phyloP scores from a whole-genome alignment of 2,888 invertebrate genomes.

The Dione juno region DNA sequence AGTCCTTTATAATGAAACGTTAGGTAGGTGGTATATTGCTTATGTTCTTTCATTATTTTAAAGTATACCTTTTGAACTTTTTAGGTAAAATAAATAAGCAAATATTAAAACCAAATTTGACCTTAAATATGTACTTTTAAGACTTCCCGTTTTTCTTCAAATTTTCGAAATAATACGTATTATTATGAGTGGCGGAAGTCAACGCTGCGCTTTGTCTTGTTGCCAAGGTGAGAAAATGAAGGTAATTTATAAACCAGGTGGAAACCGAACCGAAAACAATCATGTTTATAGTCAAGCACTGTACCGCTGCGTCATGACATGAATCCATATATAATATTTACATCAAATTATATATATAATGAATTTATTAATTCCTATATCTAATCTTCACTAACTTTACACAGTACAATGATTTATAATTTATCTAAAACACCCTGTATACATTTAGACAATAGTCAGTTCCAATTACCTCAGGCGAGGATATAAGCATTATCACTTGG shows the following conservation, averaged over 20 bases:
- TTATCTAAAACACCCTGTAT: conserved; percentile 20
- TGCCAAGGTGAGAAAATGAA: not conserved
- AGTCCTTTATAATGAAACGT: not conserved
- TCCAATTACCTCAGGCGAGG: conserved; percentile 29
- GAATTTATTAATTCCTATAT: not conserved
- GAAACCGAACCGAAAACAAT: not conserved
- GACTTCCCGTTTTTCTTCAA: no score
- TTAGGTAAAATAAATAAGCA: no score
- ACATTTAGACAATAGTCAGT: conserved; percentile 26
- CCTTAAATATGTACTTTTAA: no score
- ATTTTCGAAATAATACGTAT: no score
- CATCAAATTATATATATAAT: not conserved
- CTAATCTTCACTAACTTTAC: not conserved
- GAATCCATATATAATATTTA: no score
- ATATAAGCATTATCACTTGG: conserved; percentile 44
- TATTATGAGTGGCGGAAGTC: not conserved
- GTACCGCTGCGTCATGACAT: no score
- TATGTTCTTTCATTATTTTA: no score
- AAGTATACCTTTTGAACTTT: no score
- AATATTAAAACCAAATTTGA: no score
- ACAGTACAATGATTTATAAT: not conserved
- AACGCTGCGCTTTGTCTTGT: not conserved
- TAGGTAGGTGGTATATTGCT: not conserved
- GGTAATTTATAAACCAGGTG: not conserved
- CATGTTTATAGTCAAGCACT: not conserved